phyloP scores from a whole-genome alignment of 2,888 invertebrate species.

The Tuberolachnus salignus region DNA sequence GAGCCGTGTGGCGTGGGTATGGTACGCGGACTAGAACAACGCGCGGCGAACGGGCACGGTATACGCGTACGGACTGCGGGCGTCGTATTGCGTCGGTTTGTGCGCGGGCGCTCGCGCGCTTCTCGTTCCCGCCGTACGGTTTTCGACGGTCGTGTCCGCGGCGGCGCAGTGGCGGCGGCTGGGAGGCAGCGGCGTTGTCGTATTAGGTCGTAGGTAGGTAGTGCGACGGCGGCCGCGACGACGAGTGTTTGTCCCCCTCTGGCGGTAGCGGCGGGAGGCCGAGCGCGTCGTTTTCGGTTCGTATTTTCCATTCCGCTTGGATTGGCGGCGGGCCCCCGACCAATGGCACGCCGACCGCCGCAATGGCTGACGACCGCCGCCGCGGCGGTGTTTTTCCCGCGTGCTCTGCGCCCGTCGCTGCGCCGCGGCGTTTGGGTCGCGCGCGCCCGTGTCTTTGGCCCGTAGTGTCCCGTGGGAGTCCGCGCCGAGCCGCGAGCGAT shows the following conservation, averaged over 20 bases:
- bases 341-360: conserved; percentile 45
- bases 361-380: conserved; percentile 50
- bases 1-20: neutral
- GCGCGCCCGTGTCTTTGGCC: neutral
- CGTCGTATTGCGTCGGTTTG: neutral
- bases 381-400: conserved; percentile 6
- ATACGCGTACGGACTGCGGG: conserved; percentile 2
- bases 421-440: neutral
- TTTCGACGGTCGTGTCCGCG: neutral
- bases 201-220: neutral
- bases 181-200: neutral
- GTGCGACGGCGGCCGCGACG: neutral
- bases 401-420: neutral
- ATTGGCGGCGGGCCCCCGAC: conserved; percentile 48
- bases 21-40: conserved; percentile 4
- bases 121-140: conserved; percentile 16
- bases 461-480: conserved; percentile 24
- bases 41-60: conserved; percentile 24
- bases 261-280: neutral
- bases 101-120: conserved; percentile 1
- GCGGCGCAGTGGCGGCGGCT: neutral
- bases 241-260: neutral
- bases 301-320: conserved; percentile 53
- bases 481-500: conserved; percentile 24
- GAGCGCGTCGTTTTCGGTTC: neutral